Evolutionary conservation across 1,140 invertebrate genomes (phyloP).

Genomic region (Coelopa frigida): DNA sequence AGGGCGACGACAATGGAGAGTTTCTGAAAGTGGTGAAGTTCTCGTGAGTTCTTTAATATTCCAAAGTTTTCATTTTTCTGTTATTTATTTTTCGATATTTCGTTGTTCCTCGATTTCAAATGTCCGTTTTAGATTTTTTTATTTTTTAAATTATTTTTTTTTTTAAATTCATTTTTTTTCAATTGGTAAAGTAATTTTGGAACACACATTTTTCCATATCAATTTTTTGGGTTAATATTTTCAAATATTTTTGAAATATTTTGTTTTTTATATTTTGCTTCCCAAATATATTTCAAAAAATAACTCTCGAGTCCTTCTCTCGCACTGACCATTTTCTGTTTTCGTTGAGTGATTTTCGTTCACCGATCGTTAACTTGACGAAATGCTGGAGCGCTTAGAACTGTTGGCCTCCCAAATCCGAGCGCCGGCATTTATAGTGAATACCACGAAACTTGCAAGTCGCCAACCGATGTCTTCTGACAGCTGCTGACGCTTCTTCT

Average conservation of each 20-base stretch:
- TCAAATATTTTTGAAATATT: not conserved
- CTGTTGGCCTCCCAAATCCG: conserved; percentile 2
- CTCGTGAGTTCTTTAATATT: not conserved
- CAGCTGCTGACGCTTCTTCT: too few species aligned
- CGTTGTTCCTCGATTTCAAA: not conserved
- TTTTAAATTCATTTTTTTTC: not conserved
- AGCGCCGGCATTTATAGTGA: conserved; percentile 9
- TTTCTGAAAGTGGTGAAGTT: conserved; percentile 7
- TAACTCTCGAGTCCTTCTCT: not conserved
- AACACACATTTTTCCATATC: not conserved
- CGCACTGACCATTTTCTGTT: not conserved
- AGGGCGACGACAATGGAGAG: conserved; percentile 15
- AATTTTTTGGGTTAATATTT: too few species aligned
- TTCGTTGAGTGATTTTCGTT: not conserved
- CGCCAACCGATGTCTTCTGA: not conserved
- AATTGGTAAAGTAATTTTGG: not conserved
- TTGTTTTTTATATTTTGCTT: not conserved
- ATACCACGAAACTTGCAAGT: not conserved
- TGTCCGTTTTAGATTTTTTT: not conserved
- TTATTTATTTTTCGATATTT: not conserved
- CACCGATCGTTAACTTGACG: not conserved
- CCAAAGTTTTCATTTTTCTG: too few species aligned
- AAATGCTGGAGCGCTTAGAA: conserved; percentile 8
- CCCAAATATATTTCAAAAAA: not conserved
- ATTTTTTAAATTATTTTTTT: conserved; percentile 3